Base-by-base conservation (phyloP, 2,797 vertebrate genomes). In the Pachyuromys duprasi region DNA sequence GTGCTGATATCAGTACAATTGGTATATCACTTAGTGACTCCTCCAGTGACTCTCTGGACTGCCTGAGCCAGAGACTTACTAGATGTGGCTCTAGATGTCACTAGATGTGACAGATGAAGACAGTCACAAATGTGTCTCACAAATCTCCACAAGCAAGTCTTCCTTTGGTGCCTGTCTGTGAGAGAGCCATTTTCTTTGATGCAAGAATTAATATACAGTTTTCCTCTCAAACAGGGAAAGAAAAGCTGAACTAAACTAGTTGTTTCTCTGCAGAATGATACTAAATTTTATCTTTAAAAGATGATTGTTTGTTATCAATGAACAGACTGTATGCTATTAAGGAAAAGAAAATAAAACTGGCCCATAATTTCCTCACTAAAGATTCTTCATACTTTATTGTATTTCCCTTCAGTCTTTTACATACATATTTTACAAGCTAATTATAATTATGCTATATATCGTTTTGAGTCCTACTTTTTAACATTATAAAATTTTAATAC, bases 401-500 rank as follows among this genome's bases (percentile, higher is more conserved):
- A 93, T 92, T 96, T 96, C 36, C 36, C 94, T 84, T 45, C 8
- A 92, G 26, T 60, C 18, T 86, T 93, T 93, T 86, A 78, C 90
- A 90, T 49, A 5, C 17, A 67, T 93, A 83, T 90, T 95, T 95
- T 92, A 95, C 79, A 92, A 79, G 84, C 24, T 82, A 78, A 22
- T 90, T 96, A 90, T 89, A 93, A 82, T 94, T 88, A 60, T 90
- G 45, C 36, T 84, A 24, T 83, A 75, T 88, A n/a, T 87, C 83
- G 9, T 93, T 90, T 97, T 96, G 39, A 42, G 81, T 70, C 5
- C 88, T 94, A 74, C 67, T 86, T 96, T 94, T 93, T 91, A 92
- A 83, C n/a, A 92, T 82, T 81, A 75, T 93, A 92, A 89, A 75
- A 39, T 75, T 94, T 96, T 95, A 83, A 55, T 75, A 65, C 72